Base-by-base conservation (phyloP, 2,113 vertebrate species). In the Misgurnus anguillicaudatus region DNA sequence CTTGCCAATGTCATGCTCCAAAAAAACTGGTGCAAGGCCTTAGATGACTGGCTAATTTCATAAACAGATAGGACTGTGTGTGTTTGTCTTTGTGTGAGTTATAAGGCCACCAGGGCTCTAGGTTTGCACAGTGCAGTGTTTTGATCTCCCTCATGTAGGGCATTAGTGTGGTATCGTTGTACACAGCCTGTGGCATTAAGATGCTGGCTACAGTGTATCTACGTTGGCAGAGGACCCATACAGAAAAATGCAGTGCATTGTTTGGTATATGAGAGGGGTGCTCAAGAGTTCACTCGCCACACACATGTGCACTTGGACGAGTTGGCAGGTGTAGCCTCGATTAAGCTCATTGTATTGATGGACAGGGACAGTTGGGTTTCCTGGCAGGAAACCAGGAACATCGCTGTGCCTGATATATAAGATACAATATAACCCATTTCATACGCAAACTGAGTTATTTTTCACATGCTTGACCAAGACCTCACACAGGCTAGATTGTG, bases 311-410 rank as follows among this genome's bases (percentile, higher is more conserved):
- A 24, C 21, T 58, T 38, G 69, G 31, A 51, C 36, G 76, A 84
- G 85, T 89, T 84, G 39, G 66, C 67, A 86, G 77, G 84, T 89
- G 88, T 86, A 84, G 76, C 75, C 79, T 77, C 42, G 55, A 75
- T 83, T 82, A 48, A 65, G 58, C 84, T 79, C 66, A 47, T 86
- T 82, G 80, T 62, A 80, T 84, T 88, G 88, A 89, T 89, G 77
- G 87, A 88, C 87, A 87, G 84, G 83, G 85, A 87, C 87, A 90
- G 86, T 85, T 88, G 87, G 75, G 70, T 84, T 87, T 87, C 82
- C 83, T 88, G 87, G 87, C 87, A 55, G 16, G 45, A 73, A 82
- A 87, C 85, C 84, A 83, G 87, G 85, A 83, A 81, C 77, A 81
- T 65, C 13, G 11, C 80, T 87, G 55, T 41, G 81, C 74, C 79